phyloP scores from a whole-genome alignment of 2,888 invertebrate genomes.

The Drosophila hamatofila region DNA sequence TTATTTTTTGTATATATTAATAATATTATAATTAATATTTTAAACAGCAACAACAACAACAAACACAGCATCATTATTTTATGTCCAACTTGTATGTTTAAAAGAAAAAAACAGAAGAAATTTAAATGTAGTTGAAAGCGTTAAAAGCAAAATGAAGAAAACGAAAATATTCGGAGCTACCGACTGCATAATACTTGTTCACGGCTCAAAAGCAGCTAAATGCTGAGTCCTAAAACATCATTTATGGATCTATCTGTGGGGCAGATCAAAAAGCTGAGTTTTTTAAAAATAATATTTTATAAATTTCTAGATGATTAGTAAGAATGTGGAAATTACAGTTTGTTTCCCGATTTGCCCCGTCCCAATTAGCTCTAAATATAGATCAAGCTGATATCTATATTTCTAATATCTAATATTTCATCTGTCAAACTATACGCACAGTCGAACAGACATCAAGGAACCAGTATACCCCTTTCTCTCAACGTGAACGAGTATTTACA shows the following conservation, averaged over 20 bases:
- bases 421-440: background rate
- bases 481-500: conserved; percentile 1
- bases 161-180: background rate
- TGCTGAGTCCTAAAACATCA: too few relatives aligned
- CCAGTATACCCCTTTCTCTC: background rate
- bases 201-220: background rate
- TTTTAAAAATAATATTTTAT: too few relatives aligned
- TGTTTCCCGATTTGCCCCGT: background rate
- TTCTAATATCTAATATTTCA: background rate
- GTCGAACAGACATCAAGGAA: background rate
- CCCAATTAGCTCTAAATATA: background rate
- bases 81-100: conserved; percentile 49
- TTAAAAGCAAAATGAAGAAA: background rate
- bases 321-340: too few relatives aligned
- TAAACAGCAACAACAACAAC: conserved; percentile 34
- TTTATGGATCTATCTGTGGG: too few relatives aligned
- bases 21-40: conserved; percentile 54
- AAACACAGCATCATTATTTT: conserved; percentile 22
- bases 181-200: conserved; percentile 10
- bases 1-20: conserved; percentile 76
- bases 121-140: conserved; percentile 30
- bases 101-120: conserved; percentile 10
- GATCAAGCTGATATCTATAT: background rate
- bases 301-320: too few relatives aligned
- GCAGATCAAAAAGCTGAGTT: too few relatives aligned